phyloP scores from a whole-genome alignment of 2,888 invertebrate species.

The Mythimna vitellina region DNA sequence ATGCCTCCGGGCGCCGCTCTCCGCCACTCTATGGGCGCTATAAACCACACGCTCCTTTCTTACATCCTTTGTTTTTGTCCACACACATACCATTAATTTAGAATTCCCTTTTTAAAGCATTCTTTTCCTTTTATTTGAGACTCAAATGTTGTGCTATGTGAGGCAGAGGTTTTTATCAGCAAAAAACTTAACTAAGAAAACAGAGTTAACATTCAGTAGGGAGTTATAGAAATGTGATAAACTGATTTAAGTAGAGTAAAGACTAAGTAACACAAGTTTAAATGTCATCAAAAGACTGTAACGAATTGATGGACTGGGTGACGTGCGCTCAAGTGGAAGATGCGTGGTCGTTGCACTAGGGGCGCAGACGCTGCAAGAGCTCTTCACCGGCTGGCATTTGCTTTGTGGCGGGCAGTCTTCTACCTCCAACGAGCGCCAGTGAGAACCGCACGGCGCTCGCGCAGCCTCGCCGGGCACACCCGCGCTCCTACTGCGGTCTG shows the following conservation, averaged over 20 bases:
- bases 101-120: conserved; percentile 41
- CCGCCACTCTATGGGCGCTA: conserved; percentile 65
- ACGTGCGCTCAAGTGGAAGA: conserved; percentile 64
- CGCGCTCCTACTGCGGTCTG: conserved; percentile 74
- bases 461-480: conserved; percentile 67
- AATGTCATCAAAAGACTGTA: conserved; percentile 40
- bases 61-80: conserved; percentile 61
- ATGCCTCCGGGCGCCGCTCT: conserved; percentile 69
- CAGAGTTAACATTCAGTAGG: not conserved
- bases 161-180: not conserved
- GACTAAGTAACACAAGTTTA: conserved; percentile 21
- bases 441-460: conserved; percentile 70
- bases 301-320: conserved; percentile 50
- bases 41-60: conserved; percentile 60
- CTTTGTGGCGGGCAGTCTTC: conserved; percentile 94
- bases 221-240: not conserved
- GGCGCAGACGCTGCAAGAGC: conserved; percentile 91
- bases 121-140: conserved; percentile 33
- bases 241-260: not conserved
- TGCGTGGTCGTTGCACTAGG: conserved; percentile 77
- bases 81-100: conserved; percentile 42
- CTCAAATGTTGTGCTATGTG: conserved; percentile 9
- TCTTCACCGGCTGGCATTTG: conserved; percentile 93
- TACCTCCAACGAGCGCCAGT: conserved; percentile 91
- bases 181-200: not conserved